These are phyloP conservation scores for Ornithorhynchus anatinus DNA, from an alignment of 2,113 vertebrate genomes.

Conservation along the genomic window DNA sequence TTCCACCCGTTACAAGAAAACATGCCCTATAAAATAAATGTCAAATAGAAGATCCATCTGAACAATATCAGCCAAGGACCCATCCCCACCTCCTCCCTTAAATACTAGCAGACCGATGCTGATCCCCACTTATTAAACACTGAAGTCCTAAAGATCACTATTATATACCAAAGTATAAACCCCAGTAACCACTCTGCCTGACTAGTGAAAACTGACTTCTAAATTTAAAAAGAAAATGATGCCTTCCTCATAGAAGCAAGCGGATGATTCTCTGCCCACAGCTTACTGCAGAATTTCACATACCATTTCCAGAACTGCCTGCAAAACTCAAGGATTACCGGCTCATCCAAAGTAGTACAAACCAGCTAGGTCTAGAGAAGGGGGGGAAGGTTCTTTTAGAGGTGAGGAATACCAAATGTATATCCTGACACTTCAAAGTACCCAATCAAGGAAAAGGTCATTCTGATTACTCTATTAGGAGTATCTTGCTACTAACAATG, in stretches of 20 bases:
- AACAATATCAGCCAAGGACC: background rate
- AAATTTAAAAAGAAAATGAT: too few species aligned
- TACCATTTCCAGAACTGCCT: conserved; percentile 36
- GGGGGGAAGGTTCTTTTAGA: conserved; percentile 20
- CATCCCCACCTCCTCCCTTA: background rate
- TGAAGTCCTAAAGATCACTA: background rate
- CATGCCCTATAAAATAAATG: too few species aligned
- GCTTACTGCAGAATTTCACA: conserved; percentile 61
- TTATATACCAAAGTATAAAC: background rate
- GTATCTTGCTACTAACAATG: background rate
- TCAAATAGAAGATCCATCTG: too few species aligned
- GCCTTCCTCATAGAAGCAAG: background rate
- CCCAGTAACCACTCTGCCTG: background rate
- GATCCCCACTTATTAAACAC: background rate
- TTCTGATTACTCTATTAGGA: too few species aligned
- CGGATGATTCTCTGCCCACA: background rate
- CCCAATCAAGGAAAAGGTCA: too few species aligned
- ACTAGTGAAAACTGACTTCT: too few species aligned
- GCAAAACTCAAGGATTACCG: conserved; percentile 40
- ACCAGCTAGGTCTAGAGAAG: conserved; percentile 23
- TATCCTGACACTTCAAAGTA: too few species aligned
- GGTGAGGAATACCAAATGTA: conserved; percentile 48
- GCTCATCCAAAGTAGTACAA: conserved; percentile 46
- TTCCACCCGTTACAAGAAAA: too few species aligned
- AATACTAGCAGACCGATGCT: background rate